A percentile compares a stretch with the other conserved stretches of the same genome.
Conservation (phyloP, 2,888 invertebrate genomes). For the Eupithecia vulgata region DNA sequence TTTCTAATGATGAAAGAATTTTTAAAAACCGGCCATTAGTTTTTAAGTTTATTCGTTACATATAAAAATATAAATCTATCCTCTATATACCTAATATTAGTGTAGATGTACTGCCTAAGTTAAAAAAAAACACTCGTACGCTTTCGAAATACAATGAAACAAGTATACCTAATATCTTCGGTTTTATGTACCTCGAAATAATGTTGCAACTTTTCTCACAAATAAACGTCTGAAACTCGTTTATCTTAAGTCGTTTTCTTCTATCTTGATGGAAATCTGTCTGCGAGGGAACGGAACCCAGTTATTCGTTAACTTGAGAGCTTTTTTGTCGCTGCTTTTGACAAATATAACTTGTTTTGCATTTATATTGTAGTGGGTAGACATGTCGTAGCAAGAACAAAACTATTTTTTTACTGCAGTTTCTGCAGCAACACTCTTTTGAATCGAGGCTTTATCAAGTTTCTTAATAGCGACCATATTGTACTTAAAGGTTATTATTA, state of each 20-base stretch:
- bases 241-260: constrained; percentile 34
- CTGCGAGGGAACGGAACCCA: constrained; percentile 23
- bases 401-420: no score
- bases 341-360: constrained; percentile 7
- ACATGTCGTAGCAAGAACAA: not conserved
- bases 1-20: no score
- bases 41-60: no score
- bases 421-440: no score
- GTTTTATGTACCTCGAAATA: constrained; percentile 7
- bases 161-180: not conserved
- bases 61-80: no score
- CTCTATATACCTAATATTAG: no score
- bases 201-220: constrained; percentile 18
- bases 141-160: not conserved
- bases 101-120: not conserved
- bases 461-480: no score
- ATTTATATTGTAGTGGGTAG: not conserved
- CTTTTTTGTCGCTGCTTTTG: constrained; percentile 9
- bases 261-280: constrained; percentile 33
- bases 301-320: constrained; percentile 20
- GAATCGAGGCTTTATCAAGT: no score
- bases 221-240: constrained; percentile 28
- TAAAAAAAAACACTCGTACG: not conserved
- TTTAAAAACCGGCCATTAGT: no score
- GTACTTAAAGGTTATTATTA: no score